Evolutionary conservation across 2,797 vertebrate genomes (phyloP).

Genomic region (Atherinosoma microstoma): DNA sequence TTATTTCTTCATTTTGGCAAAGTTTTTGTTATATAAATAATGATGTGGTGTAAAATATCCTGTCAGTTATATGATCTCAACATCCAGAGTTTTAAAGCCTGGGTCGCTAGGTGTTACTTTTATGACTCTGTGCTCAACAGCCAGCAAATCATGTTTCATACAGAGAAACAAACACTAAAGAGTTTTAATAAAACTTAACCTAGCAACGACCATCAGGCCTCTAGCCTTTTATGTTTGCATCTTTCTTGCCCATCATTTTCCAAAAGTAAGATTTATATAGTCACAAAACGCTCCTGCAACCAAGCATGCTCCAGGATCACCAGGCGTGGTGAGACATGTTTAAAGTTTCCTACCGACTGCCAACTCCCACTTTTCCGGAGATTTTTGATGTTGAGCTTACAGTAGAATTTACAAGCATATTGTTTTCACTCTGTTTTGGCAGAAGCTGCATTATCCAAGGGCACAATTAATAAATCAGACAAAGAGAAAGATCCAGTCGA

Average conservation of each 20-base stretch:
- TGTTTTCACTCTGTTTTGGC: conserved; percentile 15
- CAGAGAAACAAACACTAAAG: too few species aligned
- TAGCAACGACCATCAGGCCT: not conserved
- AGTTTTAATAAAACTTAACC: too few species aligned
- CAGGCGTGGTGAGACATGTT: conserved; percentile 24
- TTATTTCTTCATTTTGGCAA: too few species aligned
- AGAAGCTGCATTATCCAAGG: not conserved
- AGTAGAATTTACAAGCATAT: conserved; percentile 75
- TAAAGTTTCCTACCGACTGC: conserved; percentile 67
- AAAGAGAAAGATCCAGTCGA: not conserved
- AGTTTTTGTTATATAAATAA: too few species aligned
- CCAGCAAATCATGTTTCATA: too few species aligned
- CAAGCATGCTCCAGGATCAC: not conserved
- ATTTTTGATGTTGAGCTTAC: conserved; percentile 39
- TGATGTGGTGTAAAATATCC: too few species aligned
- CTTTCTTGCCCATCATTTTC: not conserved
- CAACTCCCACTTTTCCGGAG: conserved; percentile 66
- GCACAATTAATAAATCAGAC: conserved; percentile 43
- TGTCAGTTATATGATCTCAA: too few species aligned
- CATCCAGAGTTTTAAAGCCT: too few species aligned
- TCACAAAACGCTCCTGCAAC: not conserved
- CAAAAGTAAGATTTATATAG: not conserved
- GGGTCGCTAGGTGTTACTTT: too few species aligned
- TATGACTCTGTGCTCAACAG: too few species aligned
- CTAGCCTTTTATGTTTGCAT: not conserved